Percentiles rank a stretch among this genome's conserved stretches.
phyloP scores from a whole-genome alignment of 2,888 invertebrate species.

The Linhomoeus sp. region DNA sequence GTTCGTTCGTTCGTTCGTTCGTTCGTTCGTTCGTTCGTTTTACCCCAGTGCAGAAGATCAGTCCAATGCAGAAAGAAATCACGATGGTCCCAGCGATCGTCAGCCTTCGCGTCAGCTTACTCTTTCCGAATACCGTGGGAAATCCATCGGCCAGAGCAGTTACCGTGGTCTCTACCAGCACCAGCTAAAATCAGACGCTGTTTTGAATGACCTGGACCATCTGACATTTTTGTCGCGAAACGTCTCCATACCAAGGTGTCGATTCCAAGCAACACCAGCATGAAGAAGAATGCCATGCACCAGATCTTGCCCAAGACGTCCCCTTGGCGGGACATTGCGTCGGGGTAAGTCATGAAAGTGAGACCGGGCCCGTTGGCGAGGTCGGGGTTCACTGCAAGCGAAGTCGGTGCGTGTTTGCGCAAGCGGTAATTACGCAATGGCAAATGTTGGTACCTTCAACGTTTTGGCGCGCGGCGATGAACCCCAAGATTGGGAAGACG shows the following conservation, averaged over 20 bases:
- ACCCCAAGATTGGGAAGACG: slow-evolving; percentile 4
- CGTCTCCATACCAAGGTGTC: background rate
- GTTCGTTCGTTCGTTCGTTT: too few species aligned
- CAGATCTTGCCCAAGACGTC: background rate
- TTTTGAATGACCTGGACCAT: too few species aligned
- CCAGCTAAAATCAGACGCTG: too few species aligned
- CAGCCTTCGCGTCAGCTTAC: too few species aligned
- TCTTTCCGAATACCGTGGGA: background rate
- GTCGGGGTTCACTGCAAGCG: background rate
- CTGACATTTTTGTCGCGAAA: too few species aligned
- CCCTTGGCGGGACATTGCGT: background rate
- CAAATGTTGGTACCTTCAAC: too few species aligned
- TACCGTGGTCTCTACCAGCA: too few species aligned
- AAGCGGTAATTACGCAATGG: too few species aligned
- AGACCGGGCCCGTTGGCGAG: background rate
- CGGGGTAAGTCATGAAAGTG: slow-evolving; percentile 1
- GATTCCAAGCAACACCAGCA: slow-evolving; percentile 1
- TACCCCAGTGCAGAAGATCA: slow-evolving; percentile 3
- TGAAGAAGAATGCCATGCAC: slow-evolving; percentile 1
- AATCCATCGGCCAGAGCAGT: too few species aligned
- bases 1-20: too few species aligned
- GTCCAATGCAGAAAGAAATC: slow-evolving; percentile 4
- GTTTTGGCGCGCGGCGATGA: background rate
- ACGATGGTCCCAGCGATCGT: slow-evolving; percentile 3
- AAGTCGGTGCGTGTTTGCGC: too few species aligned